Conservation (phyloP, 2,797 vertebrate species). For the Poecile montanus region DNA sequence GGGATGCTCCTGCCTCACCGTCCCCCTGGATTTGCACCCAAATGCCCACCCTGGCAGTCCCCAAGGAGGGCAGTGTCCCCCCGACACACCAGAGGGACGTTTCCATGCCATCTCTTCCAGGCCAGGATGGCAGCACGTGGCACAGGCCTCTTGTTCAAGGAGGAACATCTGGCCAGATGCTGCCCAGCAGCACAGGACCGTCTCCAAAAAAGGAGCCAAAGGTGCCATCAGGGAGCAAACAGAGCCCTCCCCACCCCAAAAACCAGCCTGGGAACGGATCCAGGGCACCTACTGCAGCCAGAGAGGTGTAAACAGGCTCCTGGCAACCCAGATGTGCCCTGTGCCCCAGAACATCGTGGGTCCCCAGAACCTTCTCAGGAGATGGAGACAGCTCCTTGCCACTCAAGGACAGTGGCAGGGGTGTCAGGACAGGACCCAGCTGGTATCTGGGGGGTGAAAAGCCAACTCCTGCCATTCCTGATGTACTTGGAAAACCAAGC, state of each 20-base stretch:
- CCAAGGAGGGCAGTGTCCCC: not conserved
- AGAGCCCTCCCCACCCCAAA: not conserved
- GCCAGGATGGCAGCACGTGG: not conserved
- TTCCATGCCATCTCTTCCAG: not conserved
- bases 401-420: accelerated
- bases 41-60: too few relatives aligned
- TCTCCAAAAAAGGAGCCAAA: accelerated
- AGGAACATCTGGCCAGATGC: not conserved
- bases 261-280: accelerated
- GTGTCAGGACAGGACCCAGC: not conserved
- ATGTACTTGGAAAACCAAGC: accelerated
- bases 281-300: not conserved
- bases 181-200: not conserved
- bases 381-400: not conserved
- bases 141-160: not conserved
- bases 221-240: not conserved
- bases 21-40: not conserved
- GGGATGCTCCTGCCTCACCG: not conserved
- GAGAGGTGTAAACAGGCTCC: not conserved
- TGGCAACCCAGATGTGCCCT: not conserved
- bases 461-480: not conserved
- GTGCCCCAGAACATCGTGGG: accelerated
- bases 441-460: accelerated
- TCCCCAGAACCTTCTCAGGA: not conserved
- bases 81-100: accelerated